Base-by-base conservation (phyloP, 2,888 invertebrate genomes). In the Drosophila barbarae region DNA sequence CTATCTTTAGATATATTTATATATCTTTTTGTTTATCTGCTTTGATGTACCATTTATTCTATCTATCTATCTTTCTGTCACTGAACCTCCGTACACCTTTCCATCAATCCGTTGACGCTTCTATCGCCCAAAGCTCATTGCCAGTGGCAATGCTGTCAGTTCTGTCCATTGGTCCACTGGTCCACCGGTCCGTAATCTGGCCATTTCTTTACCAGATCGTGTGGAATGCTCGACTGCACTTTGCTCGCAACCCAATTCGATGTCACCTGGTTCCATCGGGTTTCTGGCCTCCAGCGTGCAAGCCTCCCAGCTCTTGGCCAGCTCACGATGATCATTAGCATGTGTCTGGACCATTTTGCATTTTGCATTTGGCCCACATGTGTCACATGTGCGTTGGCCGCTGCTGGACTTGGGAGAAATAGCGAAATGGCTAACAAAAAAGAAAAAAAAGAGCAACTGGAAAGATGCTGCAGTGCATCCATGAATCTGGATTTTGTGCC, bases 321-420 rank as follows among this genome's bases (percentile, higher is more conserved):
- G 18, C 51, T 41, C 28, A 41, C 46, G 60, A 35, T 41, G 60
- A 49, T 41, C 58, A 49, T 39, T 60, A 46, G 39, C 39, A 6
- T 26, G 18, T 38, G 52, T 26, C 32, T 57, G 58, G 58, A 46
- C 23, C 59, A 21, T 34, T 60, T 74, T 65, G 68, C 78, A 46
- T 30, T 5, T 74, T 61, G 68, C 63, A 73, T 73, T 72, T 81
- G 80, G 51, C 78, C 78, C 80, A 82, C 63, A 72, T 77, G 73
- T 77, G 77, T 75, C 76, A 73, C 79, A 76, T 76, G 72, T 78
- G 82, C 78, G 78, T 78, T 73, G 73, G 69, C 39, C 28, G 46
- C 28, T 50, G 69, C 26, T 50, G 69, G 28, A 21, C 41, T 7
- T 7, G 13, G 10, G 28, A 2, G 23, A 23, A 46, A 32, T 10